These are phyloP conservation scores for Corynorhinus townsendii DNA, from an alignment of 2,113 vertebrate species.

Conservation along the genomic window DNA sequence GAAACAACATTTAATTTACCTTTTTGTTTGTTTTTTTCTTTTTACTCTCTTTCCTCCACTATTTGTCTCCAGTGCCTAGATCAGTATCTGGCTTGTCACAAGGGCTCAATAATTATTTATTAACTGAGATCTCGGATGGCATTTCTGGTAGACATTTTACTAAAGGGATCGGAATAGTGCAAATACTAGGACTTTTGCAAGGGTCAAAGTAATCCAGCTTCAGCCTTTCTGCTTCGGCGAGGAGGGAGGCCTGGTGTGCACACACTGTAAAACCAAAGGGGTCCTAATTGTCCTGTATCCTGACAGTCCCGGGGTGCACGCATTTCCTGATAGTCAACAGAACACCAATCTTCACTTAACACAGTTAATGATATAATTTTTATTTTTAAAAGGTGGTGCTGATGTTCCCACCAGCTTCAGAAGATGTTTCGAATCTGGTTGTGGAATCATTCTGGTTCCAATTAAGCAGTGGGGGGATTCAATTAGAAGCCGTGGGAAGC, in stretches of 20 bases:
- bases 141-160: neutral
- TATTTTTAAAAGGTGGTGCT: conserved; percentile 74
- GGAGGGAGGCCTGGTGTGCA: neutral
- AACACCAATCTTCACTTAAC: conserved; percentile 74
- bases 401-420: conserved; percentile 70
- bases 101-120: neutral
- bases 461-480: conserved; percentile 79
- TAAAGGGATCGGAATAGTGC: neutral
- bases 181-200: neutral
- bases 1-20: neutral
- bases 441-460: conserved; percentile 76
- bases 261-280: neutral
- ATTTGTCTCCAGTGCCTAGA: neutral
- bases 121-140: neutral
- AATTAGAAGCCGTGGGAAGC: conserved; percentile 79
- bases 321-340: conserved; percentile 52
- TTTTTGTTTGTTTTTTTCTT: neutral
- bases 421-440: conserved; percentile 78
- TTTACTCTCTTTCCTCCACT: neutral
- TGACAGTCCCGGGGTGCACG: conserved; percentile 27
- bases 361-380: conserved; percentile 77
- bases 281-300: conserved; percentile 27
- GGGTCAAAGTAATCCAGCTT: neutral
- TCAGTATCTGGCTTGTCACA: neutral
- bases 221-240: neutral